Evolutionary conservation across 2,797 vertebrate genomes (phyloP).

Genomic region (Malacoraja senta): DNA sequence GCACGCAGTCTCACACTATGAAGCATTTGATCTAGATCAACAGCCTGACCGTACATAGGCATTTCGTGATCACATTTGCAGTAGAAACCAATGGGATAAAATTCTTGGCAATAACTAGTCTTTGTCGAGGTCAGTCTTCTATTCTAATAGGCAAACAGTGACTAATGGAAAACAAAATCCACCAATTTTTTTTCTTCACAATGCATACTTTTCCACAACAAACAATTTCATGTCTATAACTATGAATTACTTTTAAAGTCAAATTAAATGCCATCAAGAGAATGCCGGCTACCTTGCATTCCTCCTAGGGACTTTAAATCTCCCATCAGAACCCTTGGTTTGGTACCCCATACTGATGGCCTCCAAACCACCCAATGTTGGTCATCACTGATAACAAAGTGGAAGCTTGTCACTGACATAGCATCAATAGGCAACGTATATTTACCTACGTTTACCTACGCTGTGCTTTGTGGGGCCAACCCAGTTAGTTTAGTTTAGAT

Average conservation of each 20-base stretch:
- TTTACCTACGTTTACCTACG: too few species aligned
- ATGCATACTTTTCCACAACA: neutral
- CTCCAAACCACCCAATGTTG: too few species aligned
- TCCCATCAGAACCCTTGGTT: too few species aligned
- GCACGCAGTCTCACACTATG: neutral
- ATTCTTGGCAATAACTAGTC: constrained; percentile 16
- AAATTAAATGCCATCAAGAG: neutral
- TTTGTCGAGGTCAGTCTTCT: neutral
- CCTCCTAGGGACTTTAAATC: too few species aligned
- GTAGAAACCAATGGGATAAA: neutral
- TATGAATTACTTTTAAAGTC: neutral
- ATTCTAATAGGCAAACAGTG: neutral
- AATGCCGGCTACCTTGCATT: neutral
- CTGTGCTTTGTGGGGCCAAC: too few species aligned
- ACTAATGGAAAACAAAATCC: neutral
- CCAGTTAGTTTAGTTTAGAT: too few species aligned
- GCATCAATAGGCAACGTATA: too few species aligned
- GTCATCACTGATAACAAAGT: too few species aligned
- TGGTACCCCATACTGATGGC: too few species aligned
- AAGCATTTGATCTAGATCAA: neutral
- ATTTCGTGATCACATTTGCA: neutral
- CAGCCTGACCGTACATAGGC: constrained; percentile 1
- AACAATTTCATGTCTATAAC: neutral
- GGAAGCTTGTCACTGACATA: too few species aligned
- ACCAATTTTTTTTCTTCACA: neutral